Percentiles rank a stretch among this genome's conserved stretches.
Conservation (phyloP, 2,888 invertebrate species). For the Leptopilina myrica region DNA sequence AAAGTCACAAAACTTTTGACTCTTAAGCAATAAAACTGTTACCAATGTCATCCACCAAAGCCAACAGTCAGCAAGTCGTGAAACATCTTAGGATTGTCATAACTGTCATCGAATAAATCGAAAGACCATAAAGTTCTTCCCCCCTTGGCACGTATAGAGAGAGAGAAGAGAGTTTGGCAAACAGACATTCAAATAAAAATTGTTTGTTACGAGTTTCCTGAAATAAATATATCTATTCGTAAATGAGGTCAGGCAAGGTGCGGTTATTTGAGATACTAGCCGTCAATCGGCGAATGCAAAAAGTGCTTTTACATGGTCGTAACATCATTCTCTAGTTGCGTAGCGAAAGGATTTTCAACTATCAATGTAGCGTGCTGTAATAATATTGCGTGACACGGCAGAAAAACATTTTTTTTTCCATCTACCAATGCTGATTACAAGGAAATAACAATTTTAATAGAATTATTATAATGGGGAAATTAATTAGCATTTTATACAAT, state of each 20-base stretch:
- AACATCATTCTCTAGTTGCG: constrained; percentile 16
- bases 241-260: constrained; percentile 19
- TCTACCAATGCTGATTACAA: background rate
- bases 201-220: background rate
- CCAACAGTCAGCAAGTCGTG: too few relatives aligned
- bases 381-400: constrained; percentile 25
- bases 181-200: too few relatives aligned
- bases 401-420: background rate
- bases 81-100: background rate
- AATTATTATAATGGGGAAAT: too few relatives aligned
- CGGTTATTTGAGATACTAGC: constrained; percentile 20
- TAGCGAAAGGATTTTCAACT: constrained; percentile 42
- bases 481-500: too few relatives aligned
- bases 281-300: constrained; percentile 31
- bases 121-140: too few relatives aligned
- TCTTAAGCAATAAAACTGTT: too few relatives aligned
- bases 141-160: too few relatives aligned
- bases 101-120: too few relatives aligned
- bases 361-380: background rate
- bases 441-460: too few relatives aligned
- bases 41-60: too few relatives aligned
- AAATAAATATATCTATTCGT: constrained; percentile 2
- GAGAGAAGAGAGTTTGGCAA: too few relatives aligned
- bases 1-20: too few relatives aligned
- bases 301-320: constrained; percentile 11